Evolutionary conservation across 2,113 vertebrate species (phyloP).

Genomic region (Apistogramma diplotaenia): DNA sequence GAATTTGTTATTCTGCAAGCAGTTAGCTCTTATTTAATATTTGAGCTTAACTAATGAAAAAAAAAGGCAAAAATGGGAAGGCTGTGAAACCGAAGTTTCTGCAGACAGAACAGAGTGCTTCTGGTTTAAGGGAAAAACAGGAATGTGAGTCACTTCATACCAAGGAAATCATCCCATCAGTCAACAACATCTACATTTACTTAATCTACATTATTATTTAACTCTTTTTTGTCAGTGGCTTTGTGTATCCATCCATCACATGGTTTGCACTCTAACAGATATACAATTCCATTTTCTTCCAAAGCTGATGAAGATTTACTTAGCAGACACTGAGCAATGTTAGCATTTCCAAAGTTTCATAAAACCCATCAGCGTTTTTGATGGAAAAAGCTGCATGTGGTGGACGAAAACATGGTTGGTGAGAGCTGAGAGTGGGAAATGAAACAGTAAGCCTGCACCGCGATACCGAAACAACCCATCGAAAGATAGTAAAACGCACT

Average conservation of each 20-base stretch:
- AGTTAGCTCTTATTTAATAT: background rate
- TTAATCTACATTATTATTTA: background rate
- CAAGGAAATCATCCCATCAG: background rate
- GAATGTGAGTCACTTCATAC: background rate
- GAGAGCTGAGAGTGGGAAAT: background rate
- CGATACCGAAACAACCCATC: background rate
- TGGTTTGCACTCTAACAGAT: background rate
- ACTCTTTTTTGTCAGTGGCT: background rate
- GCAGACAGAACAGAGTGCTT: background rate
- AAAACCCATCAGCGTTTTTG: background rate
- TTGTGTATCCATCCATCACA: background rate
- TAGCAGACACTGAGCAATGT: background rate
- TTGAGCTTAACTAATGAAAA: fast-evolving
- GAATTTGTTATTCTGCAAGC: background rate
- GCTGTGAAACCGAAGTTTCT: background rate
- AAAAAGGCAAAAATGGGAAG: background rate
- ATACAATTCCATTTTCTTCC: background rate
- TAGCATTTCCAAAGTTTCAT: background rate
- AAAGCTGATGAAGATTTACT: background rate
- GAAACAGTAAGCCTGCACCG: background rate
- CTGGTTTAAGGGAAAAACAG: background rate
- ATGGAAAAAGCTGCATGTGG: background rate
- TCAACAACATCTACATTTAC: background rate
- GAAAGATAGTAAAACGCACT: background rate
- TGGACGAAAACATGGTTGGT: background rate